Evolutionary conservation across 2,888 invertebrate species (phyloP).

Genomic region (Cheilosia soror): DNA sequence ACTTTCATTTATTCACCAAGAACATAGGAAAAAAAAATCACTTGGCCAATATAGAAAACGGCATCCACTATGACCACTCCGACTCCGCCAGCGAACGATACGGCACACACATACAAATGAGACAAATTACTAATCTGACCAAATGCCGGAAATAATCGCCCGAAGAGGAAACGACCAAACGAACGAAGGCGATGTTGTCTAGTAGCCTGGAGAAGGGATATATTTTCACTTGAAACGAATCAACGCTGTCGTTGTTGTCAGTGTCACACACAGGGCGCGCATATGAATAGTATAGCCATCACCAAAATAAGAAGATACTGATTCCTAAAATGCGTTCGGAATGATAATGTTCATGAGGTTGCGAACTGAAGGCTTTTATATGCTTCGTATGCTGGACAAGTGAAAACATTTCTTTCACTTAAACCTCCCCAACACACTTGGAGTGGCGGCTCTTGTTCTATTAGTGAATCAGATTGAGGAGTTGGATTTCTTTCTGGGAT

Average conservation of each 20-base stretch:
- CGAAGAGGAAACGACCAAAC: slow-evolving; percentile 60
- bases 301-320: slow-evolving; percentile 48
- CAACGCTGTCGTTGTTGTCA: slow-evolving; percentile 61
- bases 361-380: not conserved
- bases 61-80: not conserved
- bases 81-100: not conserved
- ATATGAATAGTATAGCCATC: slow-evolving; percentile 29
- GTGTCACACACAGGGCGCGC: slow-evolving; percentile 22
- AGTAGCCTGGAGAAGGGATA: slow-evolving; percentile 23
- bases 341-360: slow-evolving; percentile 49
- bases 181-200: slow-evolving; percentile 5
- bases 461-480: slow-evolving; percentile 43
- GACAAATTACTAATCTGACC: slow-evolving; percentile 70
- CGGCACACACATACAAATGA: slow-evolving; percentile 57
- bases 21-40: slow-evolving; percentile 41
- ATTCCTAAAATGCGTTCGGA: slow-evolving; percentile 66
- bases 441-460: not conserved
- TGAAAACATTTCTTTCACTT: slow-evolving; percentile 44
- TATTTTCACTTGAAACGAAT: slow-evolving; percentile 56
- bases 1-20: slow-evolving; percentile 30
- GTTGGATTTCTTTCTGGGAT: slow-evolving; percentile 21
- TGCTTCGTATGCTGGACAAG: slow-evolving; percentile 15
- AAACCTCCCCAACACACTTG: not conserved
- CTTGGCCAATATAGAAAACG: slow-evolving; percentile 40
- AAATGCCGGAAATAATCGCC: slow-evolving; percentile 74